Evolutionary conservation across 2,797 vertebrate genomes (phyloP), one percentile per base, ranked within the genome.

Genomic region (Lagorchestes hirsutus): DNA sequence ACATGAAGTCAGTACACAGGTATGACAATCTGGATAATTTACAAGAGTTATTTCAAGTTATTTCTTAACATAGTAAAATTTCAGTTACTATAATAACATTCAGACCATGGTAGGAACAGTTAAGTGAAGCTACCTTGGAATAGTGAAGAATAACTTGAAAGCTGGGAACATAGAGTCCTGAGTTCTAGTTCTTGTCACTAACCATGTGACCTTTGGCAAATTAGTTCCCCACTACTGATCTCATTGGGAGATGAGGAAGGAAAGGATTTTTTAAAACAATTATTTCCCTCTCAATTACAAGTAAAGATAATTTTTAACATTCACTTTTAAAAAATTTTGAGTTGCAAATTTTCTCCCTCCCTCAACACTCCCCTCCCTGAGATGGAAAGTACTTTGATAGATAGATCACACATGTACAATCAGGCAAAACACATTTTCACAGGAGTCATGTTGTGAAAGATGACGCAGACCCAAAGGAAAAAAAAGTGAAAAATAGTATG

Each of bases 11-110:
- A 0, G 40, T 91, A 55, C 31, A 90, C 9, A 92, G 52, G 22
- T 92, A 92, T 46, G 94, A 8, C 54, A 74, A 54, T 4, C 57
- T 52, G 62, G 95, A 95, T 87, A 93, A 55, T 27, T 62, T 56
- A 46, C 2, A 87, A 96, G 18, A 90, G 46, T 74, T 56, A 2
- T 50, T 94, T 27, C 24, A 31, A 4, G 3, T 3, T 82, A n/a
- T 34, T 93, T 87, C 90, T 93, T 46, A 92, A 55, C 3, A 95
- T 4, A 90, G 55, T 27, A 46, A 55, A 8, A 55, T 0, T 46
- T 40, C 40, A 24, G 40, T 46, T 90, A 93, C 34, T 40, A 74
- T 34, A 34, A n/a, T 74, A 40, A 74, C n/a, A 74, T 74, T 74
- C n/a, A 40, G n/a, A 74, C 18, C n/a, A 9, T 82, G 18, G 8